Conservation (phyloP, 92 coral and sea anemone genomes). For the Epizoanthus illoricatus region DNA sequence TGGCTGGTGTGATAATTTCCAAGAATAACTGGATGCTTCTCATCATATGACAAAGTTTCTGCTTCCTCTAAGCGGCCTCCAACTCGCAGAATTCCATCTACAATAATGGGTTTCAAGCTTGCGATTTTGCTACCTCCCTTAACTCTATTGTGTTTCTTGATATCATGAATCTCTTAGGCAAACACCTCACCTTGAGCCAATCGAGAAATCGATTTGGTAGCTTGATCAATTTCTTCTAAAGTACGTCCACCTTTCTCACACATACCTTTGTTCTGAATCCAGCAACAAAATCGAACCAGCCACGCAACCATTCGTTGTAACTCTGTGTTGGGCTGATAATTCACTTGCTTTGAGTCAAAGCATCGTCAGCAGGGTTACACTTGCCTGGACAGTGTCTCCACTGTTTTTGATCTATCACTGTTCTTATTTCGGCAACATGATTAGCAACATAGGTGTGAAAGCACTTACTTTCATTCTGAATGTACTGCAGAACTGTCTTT, state of each 20-base stretch:
- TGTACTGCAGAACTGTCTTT: too few species aligned
- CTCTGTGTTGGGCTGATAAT: too few species aligned
- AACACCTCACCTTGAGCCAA: neutral
- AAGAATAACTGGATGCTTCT: slow-evolving; percentile 13
- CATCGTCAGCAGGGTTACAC: too few species aligned
- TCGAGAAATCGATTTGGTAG: slow-evolving; percentile 1
- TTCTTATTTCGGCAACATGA: too few species aligned
- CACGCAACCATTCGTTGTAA: slow-evolving; percentile 55
- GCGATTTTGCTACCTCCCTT: neutral
- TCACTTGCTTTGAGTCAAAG: too few species aligned
- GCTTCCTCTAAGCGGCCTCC: slow-evolving; percentile 9
- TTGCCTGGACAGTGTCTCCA: too few species aligned
- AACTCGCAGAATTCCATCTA: neutral
- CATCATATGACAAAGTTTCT: slow-evolving; percentile 12
- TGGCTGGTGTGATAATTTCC: slow-evolving; percentile 41
- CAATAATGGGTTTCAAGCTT: neutral
- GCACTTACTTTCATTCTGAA: too few species aligned
- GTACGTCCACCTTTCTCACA: slow-evolving; percentile 12
- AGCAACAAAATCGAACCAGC: slow-evolving; percentile 53
- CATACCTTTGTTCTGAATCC: slow-evolving; percentile 37
- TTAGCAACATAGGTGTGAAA: too few species aligned
- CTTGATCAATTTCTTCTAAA: slow-evolving; percentile 22
- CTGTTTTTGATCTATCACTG: too few species aligned
- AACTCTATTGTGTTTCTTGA: neutral
- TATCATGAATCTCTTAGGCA: too few species aligned